These are phyloP conservation scores for Drosophila grimshawi DNA, from an alignment of 1,140 invertebrate species.

Conservation along the genomic window DNA sequence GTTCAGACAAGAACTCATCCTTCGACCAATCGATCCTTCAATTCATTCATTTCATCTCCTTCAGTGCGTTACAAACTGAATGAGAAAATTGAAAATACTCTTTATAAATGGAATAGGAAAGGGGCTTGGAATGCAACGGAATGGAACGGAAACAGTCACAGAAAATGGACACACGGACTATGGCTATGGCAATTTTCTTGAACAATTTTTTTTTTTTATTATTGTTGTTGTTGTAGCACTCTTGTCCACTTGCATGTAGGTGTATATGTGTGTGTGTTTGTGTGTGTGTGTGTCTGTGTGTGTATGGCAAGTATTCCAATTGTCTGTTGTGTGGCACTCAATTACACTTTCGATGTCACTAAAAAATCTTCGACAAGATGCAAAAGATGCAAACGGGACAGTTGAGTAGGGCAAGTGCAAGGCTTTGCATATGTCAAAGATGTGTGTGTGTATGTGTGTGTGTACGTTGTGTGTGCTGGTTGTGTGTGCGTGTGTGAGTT, in stretches of 20 bases:
- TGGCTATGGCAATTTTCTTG: conserved; percentile 39
- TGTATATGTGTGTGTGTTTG: conserved; percentile 12
- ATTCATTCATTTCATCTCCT: no score
- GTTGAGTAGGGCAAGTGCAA: conserved; percentile 1
- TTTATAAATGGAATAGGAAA: conserved; percentile 1
- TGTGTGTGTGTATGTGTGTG: conserved; percentile 16
- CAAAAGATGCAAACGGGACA: conserved; percentile 6
- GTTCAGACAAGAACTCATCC: no score
- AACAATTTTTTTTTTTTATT: conserved; percentile 21
- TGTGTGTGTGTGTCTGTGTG: conserved; percentile 27
- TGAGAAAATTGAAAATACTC: no score
- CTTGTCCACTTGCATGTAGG: conserved; percentile 38
- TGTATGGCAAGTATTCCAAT: conserved; percentile 57
- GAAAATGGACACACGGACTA: conserved; percentile 8
- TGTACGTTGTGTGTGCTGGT: conserved; percentile 13
- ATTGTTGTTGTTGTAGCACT: conserved; percentile 31
- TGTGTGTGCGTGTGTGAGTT: conserved; percentile 16
- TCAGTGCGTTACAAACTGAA: no score
- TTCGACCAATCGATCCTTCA: no score
- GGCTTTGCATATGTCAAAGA: conserved; percentile 57
- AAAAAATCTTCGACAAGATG: conserved; percentile 63
- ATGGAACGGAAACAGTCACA: background rate
- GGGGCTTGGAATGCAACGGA: conserved; percentile 30
- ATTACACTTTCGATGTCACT: conserved; percentile 81
- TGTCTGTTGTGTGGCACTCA: conserved; percentile 80